Conservation (phyloP, 2,888 invertebrate genomes). For the Alitta virens region DNA sequence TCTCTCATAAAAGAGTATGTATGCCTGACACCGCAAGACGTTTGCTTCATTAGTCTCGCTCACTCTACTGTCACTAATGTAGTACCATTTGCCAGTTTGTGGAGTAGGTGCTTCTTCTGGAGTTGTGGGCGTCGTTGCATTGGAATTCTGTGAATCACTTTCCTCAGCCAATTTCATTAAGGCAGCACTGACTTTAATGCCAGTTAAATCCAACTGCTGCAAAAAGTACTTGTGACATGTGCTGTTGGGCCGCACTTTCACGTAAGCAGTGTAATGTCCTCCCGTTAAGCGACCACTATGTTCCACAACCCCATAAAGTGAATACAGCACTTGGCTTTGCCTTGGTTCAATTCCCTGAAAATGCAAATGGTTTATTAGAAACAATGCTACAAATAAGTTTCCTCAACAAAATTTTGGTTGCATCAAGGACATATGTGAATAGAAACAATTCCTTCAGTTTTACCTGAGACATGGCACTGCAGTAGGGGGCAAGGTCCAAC, state of each 20-base stretch:
- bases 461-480: constrained; percentile 65
- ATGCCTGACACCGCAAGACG: constrained; percentile 85
- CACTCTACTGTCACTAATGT: constrained; percentile 87
- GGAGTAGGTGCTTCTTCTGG: constrained; percentile 39
- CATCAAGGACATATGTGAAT: too few species aligned
- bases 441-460: constrained; percentile 10
- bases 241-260: constrained; percentile 68
- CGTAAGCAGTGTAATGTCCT: constrained; percentile 91
- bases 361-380: background rate
- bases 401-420: background rate
- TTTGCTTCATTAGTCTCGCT: constrained; percentile 73
- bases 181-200: background rate
- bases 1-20: constrained; percentile 93
- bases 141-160: too few species aligned
- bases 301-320: constrained; percentile 91
- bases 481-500: constrained; percentile 87
- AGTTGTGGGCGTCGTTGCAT: background rate
- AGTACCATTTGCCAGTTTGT: constrained; percentile 79
- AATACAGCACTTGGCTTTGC: constrained; percentile 74
- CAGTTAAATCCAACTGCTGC: constrained; percentile 13
- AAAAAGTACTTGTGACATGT: constrained; percentile 17
- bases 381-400: background rate
- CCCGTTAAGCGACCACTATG: constrained; percentile 89
- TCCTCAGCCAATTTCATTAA: background rate
- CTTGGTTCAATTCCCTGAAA: constrained; percentile 56